These are phyloP conservation scores for Oryzias woworae DNA, from an alignment of 2,113 vertebrate species.

Conservation along the genomic window DNA sequence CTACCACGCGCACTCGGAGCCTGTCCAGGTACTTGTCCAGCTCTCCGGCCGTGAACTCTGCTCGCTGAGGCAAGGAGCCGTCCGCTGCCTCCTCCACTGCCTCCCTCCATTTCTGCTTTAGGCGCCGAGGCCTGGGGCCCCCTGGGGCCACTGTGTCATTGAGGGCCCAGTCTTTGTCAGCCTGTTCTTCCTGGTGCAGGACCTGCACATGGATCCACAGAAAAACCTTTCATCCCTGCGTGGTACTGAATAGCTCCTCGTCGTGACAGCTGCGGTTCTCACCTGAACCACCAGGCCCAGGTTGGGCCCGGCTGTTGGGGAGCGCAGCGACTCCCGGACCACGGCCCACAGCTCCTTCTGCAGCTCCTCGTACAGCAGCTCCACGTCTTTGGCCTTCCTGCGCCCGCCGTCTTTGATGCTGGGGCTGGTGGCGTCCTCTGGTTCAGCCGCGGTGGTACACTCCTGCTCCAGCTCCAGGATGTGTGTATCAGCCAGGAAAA, in stretches of 20 bases:
- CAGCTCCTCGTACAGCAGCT: slow-evolving; percentile 88
- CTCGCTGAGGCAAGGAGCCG: slow-evolving; percentile 72
- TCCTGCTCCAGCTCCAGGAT: slow-evolving; percentile 91
- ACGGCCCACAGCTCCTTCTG: slow-evolving; percentile 87
- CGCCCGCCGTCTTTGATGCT: slow-evolving; percentile 68
- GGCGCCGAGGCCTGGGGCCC: slow-evolving; percentile 68
- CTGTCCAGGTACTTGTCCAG: slow-evolving; percentile 74
- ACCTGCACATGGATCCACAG: slow-evolving; percentile 61
- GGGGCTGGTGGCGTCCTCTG: slow-evolving; percentile 42
- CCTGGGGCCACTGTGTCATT: not conserved
- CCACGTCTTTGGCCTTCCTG: slow-evolving; percentile 86
- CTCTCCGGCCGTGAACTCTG: slow-evolving; percentile 57
- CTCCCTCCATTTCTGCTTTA: slow-evolving; percentile 82
- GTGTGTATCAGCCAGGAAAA: slow-evolving; percentile 84
- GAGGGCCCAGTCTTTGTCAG: slow-evolving; percentile 63
- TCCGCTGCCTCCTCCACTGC: slow-evolving; percentile 75
- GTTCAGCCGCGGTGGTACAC: slow-evolving; percentile 49
- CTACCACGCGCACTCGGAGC: slow-evolving; percentile 74
- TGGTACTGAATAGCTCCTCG: not conserved
- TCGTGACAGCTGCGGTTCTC: slow-evolving; percentile 10
- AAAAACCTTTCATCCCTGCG: too few species aligned
- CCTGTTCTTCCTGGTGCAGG: slow-evolving; percentile 86
- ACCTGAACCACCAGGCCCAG: slow-evolving; percentile 82
- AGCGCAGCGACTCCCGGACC: slow-evolving; percentile 81
- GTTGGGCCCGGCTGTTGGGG: slow-evolving; percentile 73